Evolutionary conservation across 1,140 invertebrate genomes (phyloP).

Genomic region (Panagrolaimus sp.): DNA sequence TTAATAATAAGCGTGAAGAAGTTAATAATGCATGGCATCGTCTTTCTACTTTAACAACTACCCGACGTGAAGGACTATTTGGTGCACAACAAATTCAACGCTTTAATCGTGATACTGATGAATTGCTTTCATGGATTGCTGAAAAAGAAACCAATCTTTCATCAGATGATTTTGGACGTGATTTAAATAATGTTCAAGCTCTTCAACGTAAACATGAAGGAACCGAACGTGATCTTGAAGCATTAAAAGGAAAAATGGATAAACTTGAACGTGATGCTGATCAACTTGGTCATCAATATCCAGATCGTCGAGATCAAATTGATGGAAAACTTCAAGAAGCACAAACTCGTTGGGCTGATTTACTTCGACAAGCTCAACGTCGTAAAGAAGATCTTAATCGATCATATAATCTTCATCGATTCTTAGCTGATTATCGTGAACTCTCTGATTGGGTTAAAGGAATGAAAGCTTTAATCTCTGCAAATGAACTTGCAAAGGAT

Average conservation of each 20-base stretch:
- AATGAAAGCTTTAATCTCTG: constrained; percentile 74
- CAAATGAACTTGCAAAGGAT: constrained; percentile 95
- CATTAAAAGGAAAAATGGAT: constrained; percentile 79
- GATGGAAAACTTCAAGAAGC: constrained; percentile 85
- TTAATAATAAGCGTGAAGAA: constrained; percentile 75
- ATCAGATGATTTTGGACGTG: constrained; percentile 91
- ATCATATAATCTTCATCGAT: constrained; percentile 87
- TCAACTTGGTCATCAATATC: constrained; percentile 79
- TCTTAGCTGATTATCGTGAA: constrained; percentile 92
- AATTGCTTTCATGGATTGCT: constrained; percentile 96
- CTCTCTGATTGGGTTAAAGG: constrained; percentile 95
- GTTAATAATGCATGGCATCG: constrained; percentile 93
- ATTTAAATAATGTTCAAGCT: constrained; percentile 92
- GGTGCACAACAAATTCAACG: constrained; percentile 97
- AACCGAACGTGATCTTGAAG: constrained; percentile 89
- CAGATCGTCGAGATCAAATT: constrained; percentile 84
- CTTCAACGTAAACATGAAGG: constrained; percentile 92
- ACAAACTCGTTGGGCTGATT: constrained; percentile 79
- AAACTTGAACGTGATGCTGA: constrained; percentile 76
- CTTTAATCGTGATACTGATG: constrained; percentile 96
- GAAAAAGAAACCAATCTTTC: constrained; percentile 94
- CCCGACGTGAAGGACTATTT: constrained; percentile 69
- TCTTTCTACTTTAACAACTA: constrained; percentile 81
- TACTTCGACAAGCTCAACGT: constrained; percentile 78
- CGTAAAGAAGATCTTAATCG: constrained; percentile 75